phyloP scores from a whole-genome alignment of 2,797 vertebrate species.

The Acridotheres tristis region DNA sequence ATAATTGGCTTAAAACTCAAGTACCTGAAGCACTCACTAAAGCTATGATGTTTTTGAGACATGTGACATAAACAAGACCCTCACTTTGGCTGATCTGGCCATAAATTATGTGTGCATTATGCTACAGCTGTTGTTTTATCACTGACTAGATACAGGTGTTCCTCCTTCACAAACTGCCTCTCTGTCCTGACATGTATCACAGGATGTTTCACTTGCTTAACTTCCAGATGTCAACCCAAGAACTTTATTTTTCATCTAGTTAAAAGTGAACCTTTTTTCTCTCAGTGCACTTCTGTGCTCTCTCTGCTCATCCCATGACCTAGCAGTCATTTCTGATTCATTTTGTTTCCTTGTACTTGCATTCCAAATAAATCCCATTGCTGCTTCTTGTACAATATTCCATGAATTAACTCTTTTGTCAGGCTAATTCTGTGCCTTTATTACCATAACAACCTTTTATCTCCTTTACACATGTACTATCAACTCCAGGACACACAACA shows the following conservation, averaged over 20 bases:
- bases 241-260: neutral
- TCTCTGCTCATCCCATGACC: neutral
- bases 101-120: neutral
- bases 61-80: neutral
- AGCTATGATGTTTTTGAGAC: neutral
- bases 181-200: neutral
- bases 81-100: neutral
- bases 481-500: neutral
- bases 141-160: neutral
- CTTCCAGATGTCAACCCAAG: neutral
- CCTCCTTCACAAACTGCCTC: neutral
- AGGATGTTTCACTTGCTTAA: neutral
- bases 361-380: conserved; percentile 20
- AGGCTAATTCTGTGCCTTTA: conserved; percentile 25
- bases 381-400: neutral
- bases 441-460: conserved; percentile 13
- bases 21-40: neutral
- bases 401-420: neutral
- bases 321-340: neutral
- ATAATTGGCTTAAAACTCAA: neutral
- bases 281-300: neutral
- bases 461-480: neutral
- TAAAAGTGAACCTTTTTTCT: neutral
- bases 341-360: conserved; percentile 27
- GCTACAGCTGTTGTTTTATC: neutral